These are phyloP conservation scores for Pyrocoelia pectoralis DNA, from an alignment of 2,888 invertebrate species.

Conservation along the genomic window DNA sequence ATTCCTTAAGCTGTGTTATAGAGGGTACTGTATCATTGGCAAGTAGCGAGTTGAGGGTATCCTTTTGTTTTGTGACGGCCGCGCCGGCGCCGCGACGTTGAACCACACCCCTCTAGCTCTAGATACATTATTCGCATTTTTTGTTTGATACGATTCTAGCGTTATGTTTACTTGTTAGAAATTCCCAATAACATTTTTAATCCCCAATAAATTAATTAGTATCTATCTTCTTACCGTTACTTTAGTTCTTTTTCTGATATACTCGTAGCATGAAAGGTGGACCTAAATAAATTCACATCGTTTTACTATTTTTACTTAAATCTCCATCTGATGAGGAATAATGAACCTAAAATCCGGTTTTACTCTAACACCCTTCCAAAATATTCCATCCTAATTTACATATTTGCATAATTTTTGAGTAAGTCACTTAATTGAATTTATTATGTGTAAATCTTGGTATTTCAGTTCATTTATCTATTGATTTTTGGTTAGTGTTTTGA, in stretches of 20 bases:
- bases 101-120: slow-evolving; percentile 39
- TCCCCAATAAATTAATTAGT: background rate
- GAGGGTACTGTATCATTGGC: slow-evolving; percentile 39
- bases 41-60: slow-evolving; percentile 35
- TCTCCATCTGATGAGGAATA: background rate
- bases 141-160: background rate
- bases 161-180: background rate
- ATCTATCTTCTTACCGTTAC: background rate
- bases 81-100: slow-evolving; percentile 43
- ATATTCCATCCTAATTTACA: background rate
- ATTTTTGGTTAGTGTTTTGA: background rate
- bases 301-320: background rate
- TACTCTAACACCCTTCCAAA: background rate
- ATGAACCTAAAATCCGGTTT: background rate
- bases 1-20: slow-evolving; percentile 28
- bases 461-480: background rate
- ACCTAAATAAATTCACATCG: background rate
- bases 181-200: background rate
- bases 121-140: slow-evolving; percentile 22
- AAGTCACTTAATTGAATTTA: background rate
- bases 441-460: background rate
- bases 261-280: background rate
- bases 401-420: slow-evolving; percentile 1
- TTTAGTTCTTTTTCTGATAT: background rate
- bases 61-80: slow-evolving; percentile 42